Percentiles rank a stretch among this genome's conserved stretches.
Conservation (phyloP, 2,113 vertebrate species). For the Vimba vimba region DNA sequence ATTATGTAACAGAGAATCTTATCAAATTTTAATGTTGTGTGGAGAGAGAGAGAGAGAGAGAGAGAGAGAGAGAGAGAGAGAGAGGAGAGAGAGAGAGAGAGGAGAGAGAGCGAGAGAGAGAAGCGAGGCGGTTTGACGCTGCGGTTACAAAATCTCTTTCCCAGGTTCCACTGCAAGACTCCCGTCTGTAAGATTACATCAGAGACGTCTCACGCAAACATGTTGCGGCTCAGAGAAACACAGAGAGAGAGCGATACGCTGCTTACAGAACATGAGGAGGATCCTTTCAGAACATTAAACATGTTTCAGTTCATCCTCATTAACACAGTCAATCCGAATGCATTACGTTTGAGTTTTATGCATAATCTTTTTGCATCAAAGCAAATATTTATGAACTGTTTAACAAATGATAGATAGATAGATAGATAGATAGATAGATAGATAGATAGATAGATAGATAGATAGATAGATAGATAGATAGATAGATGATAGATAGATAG, state of each 20-base stretch:
- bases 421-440: no score
- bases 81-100: no score
- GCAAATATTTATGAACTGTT: not conserved
- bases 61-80: no score
- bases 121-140: not conserved
- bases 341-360: not conserved
- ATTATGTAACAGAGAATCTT: conserved; percentile 54
- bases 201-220: not conserved
- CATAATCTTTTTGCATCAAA: not conserved
- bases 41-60: conserved; percentile 11
- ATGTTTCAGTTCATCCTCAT: not conserved
- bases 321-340: not conserved
- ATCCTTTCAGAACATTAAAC: no score
- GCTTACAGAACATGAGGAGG: not conserved
- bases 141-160: conserved; percentile 1
- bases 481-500: no score
- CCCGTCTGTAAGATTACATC: not conserved
- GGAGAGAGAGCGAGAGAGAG: no score
- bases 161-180: conserved; percentile 17
- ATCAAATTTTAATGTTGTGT: conserved; percentile 56
- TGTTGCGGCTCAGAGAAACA: not conserved
- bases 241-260: not conserved
- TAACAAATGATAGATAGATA: not conserved
- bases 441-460: no score
- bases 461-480: no score